Base-by-base conservation (phyloP, 92 coral and sea anemone species). In the Isaurus tuberculatus region DNA sequence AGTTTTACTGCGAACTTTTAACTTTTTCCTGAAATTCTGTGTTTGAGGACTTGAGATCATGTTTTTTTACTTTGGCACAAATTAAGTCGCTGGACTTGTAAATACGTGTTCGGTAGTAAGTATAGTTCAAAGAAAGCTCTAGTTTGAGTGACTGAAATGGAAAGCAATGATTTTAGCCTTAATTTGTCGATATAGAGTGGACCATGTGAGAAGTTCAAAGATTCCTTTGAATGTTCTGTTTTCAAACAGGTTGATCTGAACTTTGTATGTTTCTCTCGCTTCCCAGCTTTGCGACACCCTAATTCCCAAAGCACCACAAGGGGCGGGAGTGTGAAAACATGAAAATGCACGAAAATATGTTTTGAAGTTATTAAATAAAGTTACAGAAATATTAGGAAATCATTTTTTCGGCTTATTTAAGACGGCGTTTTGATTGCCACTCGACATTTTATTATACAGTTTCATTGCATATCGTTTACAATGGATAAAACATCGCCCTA, bases 311-410 rank as follows among this genome's bases (percentile, higher is more conserved):
- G n/a, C n/a, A n/a, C n/a, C n/a, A n/a, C n/a, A n/a, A n/a, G 3
- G 82, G 70, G 82, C 55, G 70, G 82, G 43, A 57, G 46, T 48
- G 19, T 4, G 23, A 14, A 58, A 16, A 4, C 40, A 22, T 55
- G 82, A 70, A 77, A 36, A 58, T 77, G 55, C 82, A n/a, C 16
- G 82, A 33, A 5, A 14, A 26, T 57, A 37, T 37, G 8, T 37
- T 37, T 36, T 19, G 6, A n/a, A n/a, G 23, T 77, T 77, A 32
- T 33, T 13, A 29, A 53, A 77, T 77, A 58, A 77, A 77, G 82
- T 57, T 57, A 19, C 82, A 57, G 37, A 55, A 58, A 32, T 77
- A 34, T 30, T 55, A 25, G 34, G 48, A 16, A 36, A 43, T 58
- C 25, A n/a, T 55, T 77, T 58, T 55, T 49, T 73, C 43, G 28